These are phyloP conservation scores for Heteromyza rotundicornis DNA, from an alignment of 2,888 invertebrate genomes.

Conservation along the genomic window DNA sequence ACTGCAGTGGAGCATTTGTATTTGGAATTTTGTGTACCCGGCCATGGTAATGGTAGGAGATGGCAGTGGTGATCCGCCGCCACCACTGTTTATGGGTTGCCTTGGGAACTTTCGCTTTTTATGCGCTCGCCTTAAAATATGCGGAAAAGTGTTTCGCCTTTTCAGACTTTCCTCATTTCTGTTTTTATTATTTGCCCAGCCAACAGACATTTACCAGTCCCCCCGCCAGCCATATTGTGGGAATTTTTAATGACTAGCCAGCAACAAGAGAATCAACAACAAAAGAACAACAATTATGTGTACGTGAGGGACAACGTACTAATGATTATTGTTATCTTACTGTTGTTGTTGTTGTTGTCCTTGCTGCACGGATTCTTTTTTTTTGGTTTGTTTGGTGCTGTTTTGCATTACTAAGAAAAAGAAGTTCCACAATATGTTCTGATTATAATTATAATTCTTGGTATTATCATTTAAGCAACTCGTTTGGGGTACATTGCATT, in stretches of 20 bases:
- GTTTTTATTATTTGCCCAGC: no score
- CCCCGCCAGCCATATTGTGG: slow-evolving; percentile 24
- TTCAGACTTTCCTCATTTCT: no score
- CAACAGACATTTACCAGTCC: no score
- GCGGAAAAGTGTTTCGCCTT: not conserved
- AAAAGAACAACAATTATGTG: not conserved
- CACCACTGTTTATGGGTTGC: no score
- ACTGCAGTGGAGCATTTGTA: slow-evolving; percentile 31
- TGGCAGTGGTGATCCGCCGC: not conserved
- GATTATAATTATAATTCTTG: slow-evolving; percentile 41
- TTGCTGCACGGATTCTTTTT: not conserved
- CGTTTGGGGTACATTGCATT: no score
- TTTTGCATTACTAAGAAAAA: not conserved
- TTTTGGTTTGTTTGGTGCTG: no score
- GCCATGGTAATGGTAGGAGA: not conserved
- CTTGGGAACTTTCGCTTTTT: slow-evolving; percentile 24
- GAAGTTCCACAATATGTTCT: slow-evolving; percentile 42
- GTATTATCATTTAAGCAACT: no score
- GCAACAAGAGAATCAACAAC: not conserved
- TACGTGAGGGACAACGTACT: slow-evolving; percentile 38
- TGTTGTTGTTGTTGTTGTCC: slow-evolving; percentile 27
- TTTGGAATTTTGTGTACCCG: not conserved
- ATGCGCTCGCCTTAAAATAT: not conserved
- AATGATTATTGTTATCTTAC: slow-evolving; percentile 46
- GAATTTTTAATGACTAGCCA: slow-evolving; percentile 31